These are phyloP conservation scores for Eulithis prunata DNA, from an alignment of 2,888 invertebrate genomes.

Conservation along the genomic window DNA sequence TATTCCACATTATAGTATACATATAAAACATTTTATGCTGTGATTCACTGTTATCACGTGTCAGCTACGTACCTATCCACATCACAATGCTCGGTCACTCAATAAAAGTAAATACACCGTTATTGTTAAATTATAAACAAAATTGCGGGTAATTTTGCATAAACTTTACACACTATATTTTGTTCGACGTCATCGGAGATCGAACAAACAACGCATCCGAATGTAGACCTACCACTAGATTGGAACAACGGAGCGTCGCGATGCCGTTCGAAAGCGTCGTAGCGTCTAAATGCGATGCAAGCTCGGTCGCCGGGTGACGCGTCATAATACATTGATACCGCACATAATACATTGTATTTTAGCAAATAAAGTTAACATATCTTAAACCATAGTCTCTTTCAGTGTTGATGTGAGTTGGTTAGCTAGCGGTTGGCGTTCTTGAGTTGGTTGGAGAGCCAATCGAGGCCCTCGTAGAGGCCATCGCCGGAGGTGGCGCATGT, in stretches of 20 bases:
- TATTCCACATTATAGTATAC: constrained; percentile 83
- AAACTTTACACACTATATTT: constrained; percentile 81
- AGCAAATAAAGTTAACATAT: constrained; percentile 85
- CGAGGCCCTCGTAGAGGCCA: constrained; percentile 99
- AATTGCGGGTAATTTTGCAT: constrained; percentile 74
- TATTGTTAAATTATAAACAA: constrained; percentile 71
- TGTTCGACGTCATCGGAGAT: constrained; percentile 78
- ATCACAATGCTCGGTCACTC: constrained; percentile 79
- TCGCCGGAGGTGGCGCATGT: constrained; percentile 99
- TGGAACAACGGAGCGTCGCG: constrained; percentile 10
- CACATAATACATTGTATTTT: constrained; percentile 83
- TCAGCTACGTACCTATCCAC: constrained; percentile 82
- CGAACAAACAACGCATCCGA: constrained; percentile 69
- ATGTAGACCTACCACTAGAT: constrained; percentile 28
- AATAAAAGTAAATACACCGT: constrained; percentile 65
- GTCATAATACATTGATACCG: constrained; percentile 79
- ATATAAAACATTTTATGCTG: constrained; percentile 83
- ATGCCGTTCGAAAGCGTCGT: constrained; percentile 12
- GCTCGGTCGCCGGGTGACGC: constrained; percentile 75
- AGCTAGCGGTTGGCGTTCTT: constrained; percentile 98
- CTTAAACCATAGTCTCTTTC: constrained; percentile 84
- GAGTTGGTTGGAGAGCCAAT: constrained; percentile 99
- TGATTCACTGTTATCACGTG: constrained; percentile 81
- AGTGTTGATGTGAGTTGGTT: constrained; percentile 74
- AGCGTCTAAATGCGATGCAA: constrained; percentile 51